Conservation (phyloP, 2,113 vertebrate species). For the Calypte anna region DNA sequence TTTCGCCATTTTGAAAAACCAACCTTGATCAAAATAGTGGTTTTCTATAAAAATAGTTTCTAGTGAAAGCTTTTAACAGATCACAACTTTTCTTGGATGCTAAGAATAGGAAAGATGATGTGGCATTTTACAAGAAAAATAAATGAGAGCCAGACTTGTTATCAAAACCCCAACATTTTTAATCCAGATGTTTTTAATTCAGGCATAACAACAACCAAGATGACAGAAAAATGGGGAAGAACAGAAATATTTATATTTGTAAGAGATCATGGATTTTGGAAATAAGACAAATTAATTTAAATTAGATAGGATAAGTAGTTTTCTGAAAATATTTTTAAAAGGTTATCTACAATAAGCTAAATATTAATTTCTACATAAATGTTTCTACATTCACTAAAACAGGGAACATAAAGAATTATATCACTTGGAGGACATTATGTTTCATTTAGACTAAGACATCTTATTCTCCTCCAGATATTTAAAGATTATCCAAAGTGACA, state of each 20-base stretch:
- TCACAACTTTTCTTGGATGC: not conserved
- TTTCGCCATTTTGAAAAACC: too few relatives aligned
- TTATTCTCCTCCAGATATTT: not conserved
- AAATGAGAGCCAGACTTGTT: not conserved
- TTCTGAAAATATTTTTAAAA: not conserved
- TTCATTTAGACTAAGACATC: not conserved
- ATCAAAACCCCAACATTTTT: slow-evolving; percentile 30
- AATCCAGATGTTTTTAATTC: slow-evolving; percentile 32
- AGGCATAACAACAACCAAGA: not conserved
- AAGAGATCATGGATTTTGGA: not conserved
- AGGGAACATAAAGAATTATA: not conserved
- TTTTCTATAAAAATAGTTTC: not conserved
- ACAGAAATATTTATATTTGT: not conserved
- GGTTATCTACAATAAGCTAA: not conserved
- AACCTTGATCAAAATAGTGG: not conserved
- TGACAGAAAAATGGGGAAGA: not conserved
- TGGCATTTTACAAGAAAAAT: slow-evolving; percentile 24
- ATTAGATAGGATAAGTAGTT: not conserved
- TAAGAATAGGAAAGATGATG: slow-evolving; percentile 1
- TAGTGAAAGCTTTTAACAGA: not conserved
- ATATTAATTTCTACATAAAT: not conserved
- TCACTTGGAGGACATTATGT: not conserved
- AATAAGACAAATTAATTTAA: not conserved
- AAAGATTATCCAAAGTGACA: not conserved
- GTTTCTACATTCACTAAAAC: not conserved